Evolutionary conservation across 2,113 vertebrate genomes (phyloP).

Genomic region (Cariama cristata): DNA sequence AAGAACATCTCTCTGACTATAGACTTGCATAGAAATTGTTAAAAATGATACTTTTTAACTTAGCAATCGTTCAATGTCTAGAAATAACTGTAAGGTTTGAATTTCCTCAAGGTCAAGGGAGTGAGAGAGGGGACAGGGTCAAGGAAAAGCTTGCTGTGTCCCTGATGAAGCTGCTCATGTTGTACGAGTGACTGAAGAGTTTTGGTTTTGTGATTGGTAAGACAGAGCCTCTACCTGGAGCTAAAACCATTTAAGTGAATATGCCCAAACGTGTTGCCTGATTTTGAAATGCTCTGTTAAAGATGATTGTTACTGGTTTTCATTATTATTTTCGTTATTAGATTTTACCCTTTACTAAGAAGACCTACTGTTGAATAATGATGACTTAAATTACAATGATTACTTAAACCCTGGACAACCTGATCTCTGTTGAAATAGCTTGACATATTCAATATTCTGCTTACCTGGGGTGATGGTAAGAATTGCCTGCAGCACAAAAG

Average conservation of each 20-base stretch:
- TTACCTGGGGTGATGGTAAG: neutral
- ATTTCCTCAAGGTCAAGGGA: neutral
- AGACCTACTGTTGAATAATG: neutral
- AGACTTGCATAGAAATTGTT: neutral
- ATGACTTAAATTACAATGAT: neutral
- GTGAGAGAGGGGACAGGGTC: neutral
- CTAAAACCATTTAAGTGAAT: neutral
- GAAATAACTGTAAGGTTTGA: neutral
- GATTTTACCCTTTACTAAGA: neutral
- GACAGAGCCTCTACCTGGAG: neutral
- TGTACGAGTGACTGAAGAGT: neutral
- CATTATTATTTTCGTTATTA: neutral
- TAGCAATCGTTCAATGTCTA: neutral
- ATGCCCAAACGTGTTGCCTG: neutral
- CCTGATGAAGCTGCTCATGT: neutral
- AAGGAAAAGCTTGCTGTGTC: neutral
- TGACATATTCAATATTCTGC: neutral
- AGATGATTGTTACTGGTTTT: neutral
- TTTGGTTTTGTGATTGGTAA: neutral
- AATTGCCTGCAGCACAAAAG: neutral
- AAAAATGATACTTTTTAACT: neutral
- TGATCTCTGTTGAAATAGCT: neutral
- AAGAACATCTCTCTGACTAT: neutral
- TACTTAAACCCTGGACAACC: neutral
- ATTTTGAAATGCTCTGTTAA: neutral